Conservation (phyloP, 2,113 vertebrate genomes). For the Nibea albiflora region DNA sequence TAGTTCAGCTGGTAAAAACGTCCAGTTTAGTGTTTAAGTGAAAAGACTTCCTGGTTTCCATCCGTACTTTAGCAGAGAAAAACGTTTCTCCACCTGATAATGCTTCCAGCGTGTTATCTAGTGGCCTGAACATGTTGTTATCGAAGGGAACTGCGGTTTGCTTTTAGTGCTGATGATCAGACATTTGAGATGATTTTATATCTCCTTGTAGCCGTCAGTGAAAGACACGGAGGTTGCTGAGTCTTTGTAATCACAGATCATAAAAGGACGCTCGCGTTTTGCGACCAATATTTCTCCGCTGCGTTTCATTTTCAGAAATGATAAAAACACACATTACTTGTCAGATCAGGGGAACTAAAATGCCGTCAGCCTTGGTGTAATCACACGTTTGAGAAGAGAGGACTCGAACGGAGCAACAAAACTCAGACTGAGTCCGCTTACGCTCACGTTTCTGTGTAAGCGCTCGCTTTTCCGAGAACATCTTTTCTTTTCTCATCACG, state of each 20-base stretch:
- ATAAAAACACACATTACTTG: neutral
- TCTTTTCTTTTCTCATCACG: neutral
- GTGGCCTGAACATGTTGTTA: neutral
- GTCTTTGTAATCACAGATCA: conserved; percentile 1
- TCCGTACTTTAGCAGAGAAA: neutral
- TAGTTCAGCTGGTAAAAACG: conserved; percentile 10
- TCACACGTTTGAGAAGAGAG: neutral
- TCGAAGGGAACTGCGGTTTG: neutral
- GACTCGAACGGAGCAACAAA: neutral
- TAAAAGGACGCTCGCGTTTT: neutral
- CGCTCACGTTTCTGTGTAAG: neutral
- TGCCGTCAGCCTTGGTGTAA: neutral
- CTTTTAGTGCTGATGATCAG: neutral
- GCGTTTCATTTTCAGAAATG: neutral
- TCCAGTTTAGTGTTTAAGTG: neutral
- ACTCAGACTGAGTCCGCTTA: neutral
- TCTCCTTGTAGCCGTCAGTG: too few species aligned
- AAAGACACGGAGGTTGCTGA: too few species aligned
- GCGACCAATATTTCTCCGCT: neutral
- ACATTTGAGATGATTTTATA: neutral
- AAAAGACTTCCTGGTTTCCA: neutral
- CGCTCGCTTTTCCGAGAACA: neutral
- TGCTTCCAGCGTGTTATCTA: neutral
- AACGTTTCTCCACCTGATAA: neutral
- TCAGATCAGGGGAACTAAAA: neutral